Evolutionary conservation across 2,888 invertebrate species (phyloP).

Genomic region (Therioaphis trifolii): DNA sequence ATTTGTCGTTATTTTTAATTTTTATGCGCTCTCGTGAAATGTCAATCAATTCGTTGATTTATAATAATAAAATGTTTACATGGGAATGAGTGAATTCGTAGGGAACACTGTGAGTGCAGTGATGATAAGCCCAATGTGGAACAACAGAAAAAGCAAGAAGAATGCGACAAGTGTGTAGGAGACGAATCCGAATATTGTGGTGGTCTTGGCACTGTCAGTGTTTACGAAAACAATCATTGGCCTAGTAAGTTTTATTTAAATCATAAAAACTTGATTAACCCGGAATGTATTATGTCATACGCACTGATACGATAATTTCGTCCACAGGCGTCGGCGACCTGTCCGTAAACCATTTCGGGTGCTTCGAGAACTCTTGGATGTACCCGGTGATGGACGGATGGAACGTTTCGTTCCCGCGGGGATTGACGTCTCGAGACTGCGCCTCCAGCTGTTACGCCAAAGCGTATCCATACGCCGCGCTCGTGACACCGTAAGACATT

Average conservation of each 20-base stretch:
- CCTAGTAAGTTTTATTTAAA: not conserved
- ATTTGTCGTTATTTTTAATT: not conserved
- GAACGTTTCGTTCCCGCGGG: conserved; percentile 30
- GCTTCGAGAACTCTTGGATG: conserved; percentile 42
- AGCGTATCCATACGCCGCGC: conserved; percentile 27
- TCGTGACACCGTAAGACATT: conserved; percentile 45
- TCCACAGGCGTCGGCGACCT: not conserved
- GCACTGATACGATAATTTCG: not conserved
- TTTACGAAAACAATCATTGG: conserved; percentile 37
- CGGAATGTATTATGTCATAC: not conserved
- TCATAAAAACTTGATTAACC: too few relatives aligned
- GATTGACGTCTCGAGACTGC: conserved; percentile 9
- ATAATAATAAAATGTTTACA: too few relatives aligned
- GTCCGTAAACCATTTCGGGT: conserved; percentile 30
- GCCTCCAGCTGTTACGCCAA: conserved; percentile 19
- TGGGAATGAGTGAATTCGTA: not conserved
- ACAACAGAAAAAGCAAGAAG: not conserved
- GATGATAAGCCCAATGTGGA: not conserved
- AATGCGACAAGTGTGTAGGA: conserved; percentile 6
- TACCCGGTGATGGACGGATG: conserved; percentile 56
- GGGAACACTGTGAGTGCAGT: conserved; percentile 36
- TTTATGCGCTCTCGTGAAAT: too few relatives aligned
- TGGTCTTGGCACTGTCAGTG: not conserved
- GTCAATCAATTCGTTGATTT: too few relatives aligned
- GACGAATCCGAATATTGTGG: conserved; percentile 47